Percentiles rank a stretch among this genome's conserved stretches.
Evolutionary conservation across 2,113 vertebrate species (phyloP).

Genomic region (Pterophyllum scalare): DNA sequence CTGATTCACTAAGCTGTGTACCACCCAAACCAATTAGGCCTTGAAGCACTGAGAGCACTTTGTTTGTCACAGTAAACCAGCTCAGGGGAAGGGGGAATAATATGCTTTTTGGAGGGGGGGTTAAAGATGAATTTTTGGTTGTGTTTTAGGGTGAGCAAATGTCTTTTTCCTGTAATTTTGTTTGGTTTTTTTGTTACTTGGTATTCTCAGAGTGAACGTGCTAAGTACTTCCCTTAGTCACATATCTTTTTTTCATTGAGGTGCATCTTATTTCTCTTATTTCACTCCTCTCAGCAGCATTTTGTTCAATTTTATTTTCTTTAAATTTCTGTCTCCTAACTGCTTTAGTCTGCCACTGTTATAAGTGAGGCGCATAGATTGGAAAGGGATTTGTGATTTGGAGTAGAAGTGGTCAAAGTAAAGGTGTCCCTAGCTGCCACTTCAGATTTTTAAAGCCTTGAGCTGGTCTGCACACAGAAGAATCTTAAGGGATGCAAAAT

Average conservation of each 20-base stretch:
- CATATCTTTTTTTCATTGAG: too few relatives aligned
- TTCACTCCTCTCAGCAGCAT: too few relatives aligned
- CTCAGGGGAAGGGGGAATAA: slow-evolving; percentile 10
- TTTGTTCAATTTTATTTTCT: too few relatives aligned
- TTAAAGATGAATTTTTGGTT: background rate
- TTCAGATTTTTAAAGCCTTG: background rate
- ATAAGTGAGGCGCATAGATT: too few relatives aligned
- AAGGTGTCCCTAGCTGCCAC: background rate
- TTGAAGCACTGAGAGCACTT: slow-evolving; percentile 25
- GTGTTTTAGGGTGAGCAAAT: background rate
- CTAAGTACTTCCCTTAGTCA: too few relatives aligned
- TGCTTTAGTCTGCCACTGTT: too few relatives aligned
- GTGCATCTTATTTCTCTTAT: too few relatives aligned
- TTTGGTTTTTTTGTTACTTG: background rate
- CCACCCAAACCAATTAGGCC: slow-evolving; percentile 40
- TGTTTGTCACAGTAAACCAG: slow-evolving; percentile 46
- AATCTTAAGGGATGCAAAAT: slow-evolving; percentile 10
- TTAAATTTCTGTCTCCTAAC: too few relatives aligned
- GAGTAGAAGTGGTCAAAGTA: background rate
- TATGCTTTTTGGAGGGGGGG: background rate
- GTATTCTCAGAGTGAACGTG: background rate
- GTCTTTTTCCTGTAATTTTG: background rate
- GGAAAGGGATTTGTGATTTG: too few relatives aligned
- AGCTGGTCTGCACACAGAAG: background rate
- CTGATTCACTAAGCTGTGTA: slow-evolving; percentile 36